Evolutionary conservation across 2,888 invertebrate genomes (phyloP).

Genomic region (Macrophya annulata): DNA sequence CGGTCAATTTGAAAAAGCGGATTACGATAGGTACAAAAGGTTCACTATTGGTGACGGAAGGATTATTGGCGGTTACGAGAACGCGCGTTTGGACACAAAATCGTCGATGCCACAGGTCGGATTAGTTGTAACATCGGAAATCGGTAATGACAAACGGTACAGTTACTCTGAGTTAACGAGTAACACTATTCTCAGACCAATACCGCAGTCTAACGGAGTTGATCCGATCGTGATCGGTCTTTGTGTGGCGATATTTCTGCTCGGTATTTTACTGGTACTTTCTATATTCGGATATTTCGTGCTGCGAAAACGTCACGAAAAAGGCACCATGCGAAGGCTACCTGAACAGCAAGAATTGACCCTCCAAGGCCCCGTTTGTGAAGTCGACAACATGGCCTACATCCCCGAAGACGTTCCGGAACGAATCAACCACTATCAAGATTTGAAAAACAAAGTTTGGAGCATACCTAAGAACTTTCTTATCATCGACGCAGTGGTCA

Average conservation of each 20-base stretch:
- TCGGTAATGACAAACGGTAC: constrained; percentile 76
- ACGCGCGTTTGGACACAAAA: constrained; percentile 86
- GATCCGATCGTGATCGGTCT: constrained; percentile 76
- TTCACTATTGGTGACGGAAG: constrained; percentile 91
- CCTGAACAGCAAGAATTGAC: constrained; percentile 87
- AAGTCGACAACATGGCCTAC: constrained; percentile 91
- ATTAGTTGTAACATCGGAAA: constrained; percentile 79
- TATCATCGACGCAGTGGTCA: constrained; percentile 86
- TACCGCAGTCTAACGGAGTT: constrained; percentile 31
- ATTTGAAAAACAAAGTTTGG: constrained; percentile 89
- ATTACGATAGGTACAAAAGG: constrained; percentile 79
- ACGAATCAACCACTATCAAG: constrained; percentile 86
- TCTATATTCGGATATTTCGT: constrained; percentile 85
- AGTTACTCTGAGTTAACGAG: constrained; percentile 72
- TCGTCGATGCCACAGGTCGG: constrained; percentile 71
- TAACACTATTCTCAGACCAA: constrained; percentile 58
- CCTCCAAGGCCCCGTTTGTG: constrained; percentile 89
- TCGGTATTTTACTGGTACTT: constrained; percentile 84
- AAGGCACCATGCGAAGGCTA: constrained; percentile 80
- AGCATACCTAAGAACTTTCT: constrained; percentile 87
- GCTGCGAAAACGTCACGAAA: constrained; percentile 78
- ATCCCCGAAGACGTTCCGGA: constrained; percentile 87
- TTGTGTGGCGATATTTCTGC: constrained; percentile 87
- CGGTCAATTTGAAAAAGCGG: constrained; percentile 88
- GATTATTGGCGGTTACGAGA: constrained; percentile 88